Evolutionary conservation across 2,797 vertebrate species (phyloP), one percentile per base, ranked within the genome.

Genomic region (Phylloscopus collybita): DNA sequence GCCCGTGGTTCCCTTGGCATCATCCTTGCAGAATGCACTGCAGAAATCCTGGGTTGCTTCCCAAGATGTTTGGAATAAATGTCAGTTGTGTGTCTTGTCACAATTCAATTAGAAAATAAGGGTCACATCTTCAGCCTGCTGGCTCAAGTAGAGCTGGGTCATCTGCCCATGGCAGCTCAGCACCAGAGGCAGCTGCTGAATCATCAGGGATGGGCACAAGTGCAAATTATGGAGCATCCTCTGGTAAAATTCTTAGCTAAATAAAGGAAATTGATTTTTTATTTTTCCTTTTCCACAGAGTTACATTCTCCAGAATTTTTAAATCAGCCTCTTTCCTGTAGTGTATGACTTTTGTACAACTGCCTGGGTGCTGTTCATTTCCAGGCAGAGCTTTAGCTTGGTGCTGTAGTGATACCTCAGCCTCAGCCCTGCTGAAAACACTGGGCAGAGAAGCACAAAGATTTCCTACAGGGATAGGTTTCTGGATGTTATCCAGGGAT

Each of bases 1-100:
- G 83, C 88, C 51, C 9, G 17, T 92, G 73, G 34, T 94, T 93
- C 53, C 47, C 80, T 88, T 94, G 80, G 64, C 71, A 82, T 85
- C 34, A 18, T 50, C 56, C 67, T 84, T 82, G 42, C 64, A 93
- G 80, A 84, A 85, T 88, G 71, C 22, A 44, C 74, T 85, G 83
- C 50, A 93, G 74, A 95, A 86, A 84, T 92, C 50, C 69, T 2
- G 3, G 16, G 65, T 92, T 85, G 60, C 76, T 92, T 96, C 83
- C 9, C 1, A 56, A 71, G 50, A 53, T 67, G 38, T 85, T 88
- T 92, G 90, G 49, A 53, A 36, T 92, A 80, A 88, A 59, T 38
- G n/a, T 34, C 22, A 67, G 26, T 60, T 5, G 4, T 73, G 66
- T 79, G 20, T 84, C 19, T 92, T 62, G 72, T 87, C 90, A 60